Percentiles rank a stretch among this genome's conserved stretches.
Conservation (phyloP, 2,888 invertebrate genomes). For the Notodonta dromedarius region DNA sequence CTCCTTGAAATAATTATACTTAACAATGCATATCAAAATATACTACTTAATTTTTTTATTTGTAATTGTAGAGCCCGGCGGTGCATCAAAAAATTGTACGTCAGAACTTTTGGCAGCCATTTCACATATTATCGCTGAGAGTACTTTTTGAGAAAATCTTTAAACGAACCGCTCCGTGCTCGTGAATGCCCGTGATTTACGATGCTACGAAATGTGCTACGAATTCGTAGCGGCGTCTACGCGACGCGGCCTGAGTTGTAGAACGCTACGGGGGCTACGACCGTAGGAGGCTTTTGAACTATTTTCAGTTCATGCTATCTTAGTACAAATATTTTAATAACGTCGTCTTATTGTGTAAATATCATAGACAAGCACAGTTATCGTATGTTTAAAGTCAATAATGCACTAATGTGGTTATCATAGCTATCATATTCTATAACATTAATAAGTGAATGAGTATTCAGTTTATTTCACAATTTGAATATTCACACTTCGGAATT, state of each 20-base stretch:
- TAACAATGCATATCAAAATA: not conserved
- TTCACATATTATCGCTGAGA: conserved; percentile 8
- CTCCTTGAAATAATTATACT: too few relatives aligned
- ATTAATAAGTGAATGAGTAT: too few relatives aligned
- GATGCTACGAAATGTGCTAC: conserved; percentile 36
- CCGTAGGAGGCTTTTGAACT: conserved; percentile 7
- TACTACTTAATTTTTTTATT: not conserved
- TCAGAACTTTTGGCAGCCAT: conserved; percentile 2
- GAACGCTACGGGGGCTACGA: conserved; percentile 23
- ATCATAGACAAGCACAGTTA: too few relatives aligned
- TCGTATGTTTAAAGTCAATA: too few relatives aligned
- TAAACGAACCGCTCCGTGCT: conserved; percentile 17
- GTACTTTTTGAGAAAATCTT: conserved; percentile 17
- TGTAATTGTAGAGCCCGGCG: not conserved
- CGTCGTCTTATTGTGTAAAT: too few relatives aligned
- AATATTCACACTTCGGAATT: not conserved
- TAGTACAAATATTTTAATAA: too few relatives aligned
- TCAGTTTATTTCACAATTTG: not conserved
- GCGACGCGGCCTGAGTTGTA: conserved; percentile 19
- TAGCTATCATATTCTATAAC: too few relatives aligned
- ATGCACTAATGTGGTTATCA: too few relatives aligned
- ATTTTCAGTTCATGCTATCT: not conserved
- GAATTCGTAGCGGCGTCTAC: conserved; percentile 38
- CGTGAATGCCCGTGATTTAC: conserved; percentile 35
- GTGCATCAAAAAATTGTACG: not conserved